A percentile compares a stretch with the other conserved stretches of the same genome.
These are phyloP conservation scores for Habroteleia sp. DNA, from an alignment of 2,888 invertebrate genomes.

Conservation along the genomic window DNA sequence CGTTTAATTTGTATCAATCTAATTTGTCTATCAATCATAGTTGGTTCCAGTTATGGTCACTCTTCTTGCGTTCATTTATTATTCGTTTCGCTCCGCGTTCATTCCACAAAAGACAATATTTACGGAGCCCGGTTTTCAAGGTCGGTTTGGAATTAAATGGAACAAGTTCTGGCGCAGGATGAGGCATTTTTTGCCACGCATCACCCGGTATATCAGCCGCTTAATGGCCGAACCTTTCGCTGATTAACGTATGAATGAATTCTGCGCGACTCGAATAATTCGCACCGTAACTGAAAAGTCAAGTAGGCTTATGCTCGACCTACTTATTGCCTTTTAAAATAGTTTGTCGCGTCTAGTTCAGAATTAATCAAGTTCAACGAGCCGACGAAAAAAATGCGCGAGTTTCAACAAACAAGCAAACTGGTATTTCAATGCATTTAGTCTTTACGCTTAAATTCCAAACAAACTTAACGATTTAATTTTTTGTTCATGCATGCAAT, in stretches of 20 bases:
- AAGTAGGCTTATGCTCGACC: slow-evolving; percentile 49
- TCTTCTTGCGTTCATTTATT: too few relatives aligned
- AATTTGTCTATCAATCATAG: slow-evolving; percentile 43
- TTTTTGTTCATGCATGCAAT: too few relatives aligned
- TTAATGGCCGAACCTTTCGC: slow-evolving; percentile 29
- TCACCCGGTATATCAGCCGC: slow-evolving; percentile 17
- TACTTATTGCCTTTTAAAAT: slow-evolving; percentile 45
- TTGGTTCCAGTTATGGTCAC: slow-evolving; percentile 29
- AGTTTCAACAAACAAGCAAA: too few relatives aligned
- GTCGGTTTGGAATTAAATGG: slow-evolving; percentile 13
- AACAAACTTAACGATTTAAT: too few relatives aligned
- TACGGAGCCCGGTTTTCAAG: slow-evolving; percentile 21
- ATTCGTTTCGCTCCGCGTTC: too few relatives aligned
- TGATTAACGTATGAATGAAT: slow-evolving; percentile 51
- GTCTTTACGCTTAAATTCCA: too few relatives aligned
- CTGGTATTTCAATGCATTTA: too few relatives aligned
- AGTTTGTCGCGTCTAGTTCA: slow-evolving; percentile 23
- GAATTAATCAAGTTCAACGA: slow-evolving; percentile 45
- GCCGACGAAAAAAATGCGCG: slow-evolving; percentile 2
- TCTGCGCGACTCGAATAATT: slow-evolving; percentile 33
- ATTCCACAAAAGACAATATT: slow-evolving; percentile 11
- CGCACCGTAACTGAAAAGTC: slow-evolving; percentile 42
- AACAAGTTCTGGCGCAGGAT: slow-evolving; percentile 20
- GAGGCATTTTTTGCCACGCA: slow-evolving; percentile 5
- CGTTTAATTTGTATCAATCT: slow-evolving; percentile 25